These are phyloP conservation scores for Oscheius sp. DNA, from an alignment of 1,140 invertebrate genomes.

Conservation along the genomic window DNA sequence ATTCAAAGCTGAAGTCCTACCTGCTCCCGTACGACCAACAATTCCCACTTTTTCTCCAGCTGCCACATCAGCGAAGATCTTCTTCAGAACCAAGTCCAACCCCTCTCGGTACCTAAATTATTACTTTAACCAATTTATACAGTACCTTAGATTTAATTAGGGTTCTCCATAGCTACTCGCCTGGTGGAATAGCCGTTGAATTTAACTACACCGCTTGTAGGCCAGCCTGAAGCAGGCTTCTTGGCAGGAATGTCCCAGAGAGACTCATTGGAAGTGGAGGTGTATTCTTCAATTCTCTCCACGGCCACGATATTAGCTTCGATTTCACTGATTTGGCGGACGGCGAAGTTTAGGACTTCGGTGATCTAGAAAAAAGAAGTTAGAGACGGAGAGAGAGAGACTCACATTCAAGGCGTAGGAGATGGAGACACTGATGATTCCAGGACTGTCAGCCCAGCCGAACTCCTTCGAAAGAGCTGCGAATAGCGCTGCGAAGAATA, in stretches of 20 bases:
- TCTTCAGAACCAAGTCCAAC: conserved; percentile 43
- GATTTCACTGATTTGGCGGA: conserved; percentile 90
- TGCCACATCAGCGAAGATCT: conserved; percentile 34
- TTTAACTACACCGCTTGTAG: conserved; percentile 14
- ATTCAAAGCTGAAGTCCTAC: too few species aligned
- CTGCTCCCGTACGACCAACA: conserved; percentile 67
- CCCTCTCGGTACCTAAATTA: conserved; percentile 41
- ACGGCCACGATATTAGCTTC: conserved; percentile 98
- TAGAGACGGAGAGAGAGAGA: neutral
- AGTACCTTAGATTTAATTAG: conserved; percentile 28
- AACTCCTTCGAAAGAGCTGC: conserved; percentile 63
- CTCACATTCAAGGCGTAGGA: conserved; percentile 56
- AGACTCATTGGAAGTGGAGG: conserved; percentile 52
- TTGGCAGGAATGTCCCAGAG: neutral
- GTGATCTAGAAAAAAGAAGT: conserved; percentile 69
- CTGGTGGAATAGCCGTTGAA: conserved; percentile 59
- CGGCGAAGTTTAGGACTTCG: conserved; percentile 89
- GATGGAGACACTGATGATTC: conserved; percentile 62
- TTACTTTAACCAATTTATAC: conserved; percentile 22
- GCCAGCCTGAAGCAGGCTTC: neutral
- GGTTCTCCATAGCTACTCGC: neutral
- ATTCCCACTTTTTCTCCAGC: conserved; percentile 64
- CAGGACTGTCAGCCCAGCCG: conserved; percentile 68
- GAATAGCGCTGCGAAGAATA: conserved; percentile 64
- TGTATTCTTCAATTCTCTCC: conserved; percentile 93